Conservation (phyloP, 2,113 vertebrate species). For the Anseranas semipalmata region DNA sequence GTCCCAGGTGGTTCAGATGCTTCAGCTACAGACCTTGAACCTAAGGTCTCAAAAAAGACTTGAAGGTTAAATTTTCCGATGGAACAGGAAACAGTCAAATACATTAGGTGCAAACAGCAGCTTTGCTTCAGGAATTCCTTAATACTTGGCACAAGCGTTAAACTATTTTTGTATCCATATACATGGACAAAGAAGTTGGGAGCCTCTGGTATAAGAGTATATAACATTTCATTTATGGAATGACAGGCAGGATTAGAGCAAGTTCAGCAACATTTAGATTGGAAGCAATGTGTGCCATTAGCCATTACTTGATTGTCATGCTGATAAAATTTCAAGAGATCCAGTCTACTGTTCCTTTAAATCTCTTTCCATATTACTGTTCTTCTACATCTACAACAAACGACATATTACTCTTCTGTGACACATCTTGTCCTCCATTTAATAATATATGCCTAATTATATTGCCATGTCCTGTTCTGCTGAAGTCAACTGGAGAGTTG, state of each 20-base stretch:
- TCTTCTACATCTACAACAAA: conserved; percentile 28
- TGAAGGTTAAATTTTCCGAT: background rate
- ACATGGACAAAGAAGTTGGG: background rate
- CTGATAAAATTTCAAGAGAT: conserved; percentile 25
- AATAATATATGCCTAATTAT: conserved; percentile 57
- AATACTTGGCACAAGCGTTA: background rate
- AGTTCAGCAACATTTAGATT: background rate
- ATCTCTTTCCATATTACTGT: background rate
- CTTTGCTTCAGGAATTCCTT: background rate
- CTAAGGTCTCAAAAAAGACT: background rate
- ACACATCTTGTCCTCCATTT: conserved; percentile 40
- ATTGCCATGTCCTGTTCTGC: conserved; percentile 51
- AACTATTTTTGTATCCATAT: background rate
- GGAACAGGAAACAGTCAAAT: background rate
- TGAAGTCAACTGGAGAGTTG: conserved; percentile 59
- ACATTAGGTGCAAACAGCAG: background rate
- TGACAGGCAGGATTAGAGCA: background rate
- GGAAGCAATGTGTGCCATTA: background rate
- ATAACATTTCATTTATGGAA: background rate
- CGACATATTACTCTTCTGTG: conserved; percentile 32
- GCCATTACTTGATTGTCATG: background rate
- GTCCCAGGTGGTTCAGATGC: background rate
- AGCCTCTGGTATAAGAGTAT: background rate
- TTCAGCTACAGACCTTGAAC: background rate
- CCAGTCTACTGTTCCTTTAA: conserved; percentile 45